Conservation (phyloP, 2,113 vertebrate species). For the Struthio camelus region DNA sequence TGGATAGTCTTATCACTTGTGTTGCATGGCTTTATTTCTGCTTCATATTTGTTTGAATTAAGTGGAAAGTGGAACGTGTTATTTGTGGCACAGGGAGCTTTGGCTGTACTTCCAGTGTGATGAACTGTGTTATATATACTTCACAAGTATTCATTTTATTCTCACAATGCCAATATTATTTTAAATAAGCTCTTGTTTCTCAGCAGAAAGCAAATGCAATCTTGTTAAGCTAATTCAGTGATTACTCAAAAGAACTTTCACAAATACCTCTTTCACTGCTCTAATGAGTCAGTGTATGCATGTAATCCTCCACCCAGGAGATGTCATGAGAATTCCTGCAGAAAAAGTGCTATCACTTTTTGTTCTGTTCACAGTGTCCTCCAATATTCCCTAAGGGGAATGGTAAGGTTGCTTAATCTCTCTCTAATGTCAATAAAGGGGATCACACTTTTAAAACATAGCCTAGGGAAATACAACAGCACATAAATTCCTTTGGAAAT, state of each 20-base stretch:
- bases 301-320: too few relatives aligned
- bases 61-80: background rate
- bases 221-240: background rate
- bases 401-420: conserved; percentile 46
- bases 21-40: background rate
- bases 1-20: background rate
- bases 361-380: conserved; percentile 10
- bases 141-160: background rate
- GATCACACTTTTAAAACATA: conserved; percentile 52
- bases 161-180: background rate
- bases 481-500: conserved; percentile 64
- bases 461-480: conserved; percentile 53
- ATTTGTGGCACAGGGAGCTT: background rate
- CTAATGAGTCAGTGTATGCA: too few relatives aligned
- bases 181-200: background rate
- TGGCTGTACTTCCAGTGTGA: background rate
- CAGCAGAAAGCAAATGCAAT: background rate
- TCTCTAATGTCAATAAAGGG: conserved; percentile 52
- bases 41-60: background rate
- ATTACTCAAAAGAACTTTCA: background rate
- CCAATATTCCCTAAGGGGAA: background rate
- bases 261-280: background rate
- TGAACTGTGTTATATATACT: background rate
- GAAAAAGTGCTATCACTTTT: background rate
- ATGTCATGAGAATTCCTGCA: background rate